Evolutionary conservation across 2,797 vertebrate species (phyloP).

Genomic region (Cottoperca gobio): DNA sequence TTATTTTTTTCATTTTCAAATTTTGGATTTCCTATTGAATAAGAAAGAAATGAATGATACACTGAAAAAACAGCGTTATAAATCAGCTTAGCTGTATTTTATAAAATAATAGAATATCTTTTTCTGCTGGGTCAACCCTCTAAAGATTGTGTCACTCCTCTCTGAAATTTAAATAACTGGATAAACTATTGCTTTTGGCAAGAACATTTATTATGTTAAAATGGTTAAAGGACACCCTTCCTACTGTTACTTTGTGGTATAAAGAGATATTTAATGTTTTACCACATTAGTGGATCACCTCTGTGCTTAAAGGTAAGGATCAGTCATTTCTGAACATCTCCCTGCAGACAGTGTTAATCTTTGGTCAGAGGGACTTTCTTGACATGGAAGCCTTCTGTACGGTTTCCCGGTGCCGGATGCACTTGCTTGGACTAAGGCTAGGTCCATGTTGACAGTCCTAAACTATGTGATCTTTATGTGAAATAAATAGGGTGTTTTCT

Average conservation of each 20-base stretch:
- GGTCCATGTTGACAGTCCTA: not conserved
- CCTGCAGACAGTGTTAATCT: too few relatives aligned
- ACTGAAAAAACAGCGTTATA: too few relatives aligned
- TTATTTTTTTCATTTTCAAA: too few relatives aligned
- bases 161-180: not conserved
- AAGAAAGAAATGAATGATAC: too few relatives aligned
- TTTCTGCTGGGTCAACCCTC: too few relatives aligned
- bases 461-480: not conserved
- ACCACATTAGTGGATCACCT: not conserved
- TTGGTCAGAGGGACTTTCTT: too few relatives aligned
- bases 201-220: not conserved
- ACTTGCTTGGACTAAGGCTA: not conserved
- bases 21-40: too few relatives aligned
- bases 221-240: not conserved
- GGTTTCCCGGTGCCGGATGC: not conserved
- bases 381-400: too few relatives aligned
- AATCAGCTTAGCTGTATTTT: too few relatives aligned
- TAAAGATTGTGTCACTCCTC: too few relatives aligned
- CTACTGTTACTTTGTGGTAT: not conserved
- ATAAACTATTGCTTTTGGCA: not conserved
- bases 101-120: too few relatives aligned
- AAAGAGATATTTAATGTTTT: not conserved
- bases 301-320: not conserved
- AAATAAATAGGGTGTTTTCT: not conserved
- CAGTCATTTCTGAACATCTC: not conserved